These are phyloP conservation scores for Eira barbara DNA, from an alignment of 2,113 vertebrate species.

Conservation along the genomic window DNA sequence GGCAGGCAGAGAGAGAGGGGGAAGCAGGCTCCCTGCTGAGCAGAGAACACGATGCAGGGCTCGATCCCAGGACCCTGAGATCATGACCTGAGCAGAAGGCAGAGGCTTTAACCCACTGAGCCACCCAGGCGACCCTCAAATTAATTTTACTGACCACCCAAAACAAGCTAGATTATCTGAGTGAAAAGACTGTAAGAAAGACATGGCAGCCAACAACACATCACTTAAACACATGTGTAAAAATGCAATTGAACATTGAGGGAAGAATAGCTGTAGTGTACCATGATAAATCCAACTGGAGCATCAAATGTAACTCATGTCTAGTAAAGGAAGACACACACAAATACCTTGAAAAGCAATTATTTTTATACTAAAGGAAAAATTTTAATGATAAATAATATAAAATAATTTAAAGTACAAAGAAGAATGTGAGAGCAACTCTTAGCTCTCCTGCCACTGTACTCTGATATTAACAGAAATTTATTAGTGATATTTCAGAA, in stretches of 20 bases:
- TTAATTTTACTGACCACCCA: not conserved
- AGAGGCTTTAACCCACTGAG: no score
- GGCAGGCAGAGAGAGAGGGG: no score
- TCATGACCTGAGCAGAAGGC: no score
- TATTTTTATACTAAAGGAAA: not conserved
- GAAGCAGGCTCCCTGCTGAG: no score
- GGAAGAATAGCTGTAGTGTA: fast-evolving
- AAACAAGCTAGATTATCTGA: not conserved
- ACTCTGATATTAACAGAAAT: not conserved
- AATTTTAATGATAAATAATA: not conserved
- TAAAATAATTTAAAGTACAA: not conserved
- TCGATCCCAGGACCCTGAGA: no score
- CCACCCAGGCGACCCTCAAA: not conserved
- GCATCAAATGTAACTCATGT: not conserved
- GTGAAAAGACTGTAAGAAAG: not conserved
- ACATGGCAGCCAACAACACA: not conserved
- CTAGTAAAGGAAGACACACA: not conserved
- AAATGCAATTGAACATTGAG: not conserved
- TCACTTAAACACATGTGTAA: not conserved
- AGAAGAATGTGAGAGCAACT: not conserved
- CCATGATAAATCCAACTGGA: not conserved
- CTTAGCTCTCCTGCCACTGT: not conserved
- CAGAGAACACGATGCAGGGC: no score
- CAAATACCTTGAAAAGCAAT: not conserved
- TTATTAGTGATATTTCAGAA: not conserved